Base-by-base conservation (phyloP, 1,140 invertebrate genomes). In the Drosophila repleta region DNA sequence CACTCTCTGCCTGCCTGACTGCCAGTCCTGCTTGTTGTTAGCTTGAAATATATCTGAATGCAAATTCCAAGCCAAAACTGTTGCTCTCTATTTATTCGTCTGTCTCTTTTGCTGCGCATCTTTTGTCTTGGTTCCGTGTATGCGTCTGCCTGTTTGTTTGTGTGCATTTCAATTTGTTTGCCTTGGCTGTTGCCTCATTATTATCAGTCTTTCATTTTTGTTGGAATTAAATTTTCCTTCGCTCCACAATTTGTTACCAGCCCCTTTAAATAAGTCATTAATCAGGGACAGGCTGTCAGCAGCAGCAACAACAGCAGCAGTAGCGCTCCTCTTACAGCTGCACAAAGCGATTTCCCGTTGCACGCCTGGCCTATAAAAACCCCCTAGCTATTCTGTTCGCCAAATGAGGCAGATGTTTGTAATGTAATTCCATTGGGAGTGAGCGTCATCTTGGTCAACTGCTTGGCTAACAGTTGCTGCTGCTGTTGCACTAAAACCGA, bases 271-370 rank as follows among this genome's bases (percentile, higher is more conserved):
- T 56, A 76, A 76, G 67, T 84, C 60, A 72, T 73, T 83, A 83
- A 83, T 83, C 79, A 83, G 79, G 61, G 51, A 39, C 46, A 66
- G 37, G 21, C 69, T 63, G 79, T 58, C 68, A 81, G 52, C 35
- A 68, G 43, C 29, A 39, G 35, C 18, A 35, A 20, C 57, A 26
- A 13, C 15, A 21, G 21, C 18, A 20, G 10, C 8, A 24, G 1
- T 0, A 52, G 52, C 26, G 24, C 26, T 17, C 10, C 37, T 2
- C 4, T 7, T 43, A 13, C 13, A 37, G 29, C 32, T 6, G 41
- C 57, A 57, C 51, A 62, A 43, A 39, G 63, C 45, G 15, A 21
- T 18, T 52, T 39, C 17, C 18, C 15, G 48, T 6, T 46, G 29
- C 11, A 49, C 37, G 48, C 17, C 13, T 62, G 66, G 57, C 66